These are phyloP conservation scores for Tachycineta bicolor DNA, from an alignment of 2,113 vertebrate genomes.

Conservation along the genomic window DNA sequence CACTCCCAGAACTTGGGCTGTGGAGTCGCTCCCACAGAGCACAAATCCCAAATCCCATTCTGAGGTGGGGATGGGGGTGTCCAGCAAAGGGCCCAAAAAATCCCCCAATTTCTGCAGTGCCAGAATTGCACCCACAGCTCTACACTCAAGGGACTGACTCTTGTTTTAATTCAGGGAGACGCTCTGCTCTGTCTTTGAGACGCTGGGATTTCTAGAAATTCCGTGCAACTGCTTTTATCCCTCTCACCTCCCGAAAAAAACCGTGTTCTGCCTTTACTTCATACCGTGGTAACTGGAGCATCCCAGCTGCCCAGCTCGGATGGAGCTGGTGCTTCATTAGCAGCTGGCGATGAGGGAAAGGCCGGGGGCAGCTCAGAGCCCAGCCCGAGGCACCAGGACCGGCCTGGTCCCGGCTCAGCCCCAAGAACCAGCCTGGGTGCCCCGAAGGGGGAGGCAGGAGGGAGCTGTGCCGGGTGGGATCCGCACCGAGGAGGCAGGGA, in stretches of 20 bases:
- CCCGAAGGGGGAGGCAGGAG: not conserved
- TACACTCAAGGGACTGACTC: not conserved
- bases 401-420: not conserved
- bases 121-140: not conserved
- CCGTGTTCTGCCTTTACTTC: accelerated
- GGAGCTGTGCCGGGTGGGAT: not conserved
- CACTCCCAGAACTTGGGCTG: not conserved
- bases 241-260: not conserved
- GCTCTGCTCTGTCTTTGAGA: not conserved
- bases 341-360: not conserved
- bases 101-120: not conserved
- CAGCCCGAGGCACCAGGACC: not conserved
- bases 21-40: accelerated
- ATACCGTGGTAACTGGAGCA: accelerated
- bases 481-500: not conserved
- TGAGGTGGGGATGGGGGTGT: not conserved
- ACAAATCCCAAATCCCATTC: not conserved
- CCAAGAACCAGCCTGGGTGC: not conserved
- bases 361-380: not conserved
- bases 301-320: not conserved
- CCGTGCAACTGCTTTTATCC: not conserved
- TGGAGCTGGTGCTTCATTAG: not conserved
- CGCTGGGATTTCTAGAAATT: not conserved
- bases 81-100: not conserved
- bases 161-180: accelerated